Conservation (phyloP, 2,888 invertebrate species). For the Drosophila longiperda region DNA sequence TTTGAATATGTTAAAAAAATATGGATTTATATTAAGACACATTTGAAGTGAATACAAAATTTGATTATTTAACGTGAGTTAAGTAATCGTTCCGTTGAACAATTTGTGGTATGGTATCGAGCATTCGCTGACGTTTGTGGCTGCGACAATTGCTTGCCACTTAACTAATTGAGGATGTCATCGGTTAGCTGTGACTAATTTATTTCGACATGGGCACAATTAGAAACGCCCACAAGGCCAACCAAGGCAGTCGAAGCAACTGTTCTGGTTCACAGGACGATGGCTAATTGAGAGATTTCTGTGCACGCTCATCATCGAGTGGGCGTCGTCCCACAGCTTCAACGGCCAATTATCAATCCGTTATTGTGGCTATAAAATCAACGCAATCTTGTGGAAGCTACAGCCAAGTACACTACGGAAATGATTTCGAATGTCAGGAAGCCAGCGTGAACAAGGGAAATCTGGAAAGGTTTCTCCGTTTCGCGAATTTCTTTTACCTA, state of each 20-base stretch:
- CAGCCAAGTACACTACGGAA: not conserved
- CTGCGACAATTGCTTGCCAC: conserved; percentile 17
- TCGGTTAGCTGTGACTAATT: conserved; percentile 58
- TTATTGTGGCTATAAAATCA: conserved; percentile 27
- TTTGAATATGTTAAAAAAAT: no score
- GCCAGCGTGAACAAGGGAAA: not conserved
- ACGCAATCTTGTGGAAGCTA: not conserved
- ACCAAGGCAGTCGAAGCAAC: conserved; percentile 40
- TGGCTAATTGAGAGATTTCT: conserved; percentile 68
- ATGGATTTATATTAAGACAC: no score
- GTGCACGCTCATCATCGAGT: conserved; percentile 51
- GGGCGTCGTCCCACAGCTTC: conserved; percentile 43
- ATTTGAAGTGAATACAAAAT: not conserved
- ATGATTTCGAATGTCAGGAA: conserved; percentile 6
- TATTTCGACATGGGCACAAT: conserved; percentile 61
- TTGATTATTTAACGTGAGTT: not conserved
- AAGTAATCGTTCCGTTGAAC: not conserved
- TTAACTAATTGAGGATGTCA: conserved; percentile 63
- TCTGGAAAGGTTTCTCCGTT: conserved; percentile 62
- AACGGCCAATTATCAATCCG: conserved; percentile 61
- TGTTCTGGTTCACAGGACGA: conserved; percentile 59
- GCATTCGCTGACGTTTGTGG: conserved; percentile 52
- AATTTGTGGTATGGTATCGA: conserved; percentile 1
- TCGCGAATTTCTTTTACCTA: conserved; percentile 67
- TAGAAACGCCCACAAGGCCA: conserved; percentile 43